phyloP scores from a whole-genome alignment of 2,888 invertebrate genomes.

The Ptychoptera contaminata region DNA sequence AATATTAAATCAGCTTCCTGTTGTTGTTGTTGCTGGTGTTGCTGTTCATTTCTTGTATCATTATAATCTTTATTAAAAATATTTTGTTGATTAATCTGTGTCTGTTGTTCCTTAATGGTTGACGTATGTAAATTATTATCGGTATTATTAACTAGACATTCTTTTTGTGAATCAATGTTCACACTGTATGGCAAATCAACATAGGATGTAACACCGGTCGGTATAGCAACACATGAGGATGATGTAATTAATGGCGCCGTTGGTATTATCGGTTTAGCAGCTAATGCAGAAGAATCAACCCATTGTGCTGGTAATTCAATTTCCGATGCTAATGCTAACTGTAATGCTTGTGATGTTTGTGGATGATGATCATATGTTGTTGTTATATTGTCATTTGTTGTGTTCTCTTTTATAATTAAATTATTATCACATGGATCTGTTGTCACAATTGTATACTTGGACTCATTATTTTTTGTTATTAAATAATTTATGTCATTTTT shows the following conservation, averaged over 20 bases:
- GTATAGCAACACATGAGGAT: conserved; percentile 29
- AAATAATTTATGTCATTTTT: no score
- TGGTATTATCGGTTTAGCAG: conserved; percentile 40
- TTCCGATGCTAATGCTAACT: conserved; percentile 57
- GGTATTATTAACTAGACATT: background rate
- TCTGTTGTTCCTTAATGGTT: background rate
- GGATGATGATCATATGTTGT: conserved; percentile 1
- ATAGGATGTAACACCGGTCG: conserved; percentile 28
- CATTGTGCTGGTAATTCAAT: conserved; percentile 60
- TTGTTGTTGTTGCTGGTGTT: conserved; percentile 7
- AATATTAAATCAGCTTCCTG: conserved; percentile 17
- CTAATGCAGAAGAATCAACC: conserved; percentile 55
- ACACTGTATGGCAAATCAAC: conserved; percentile 22
- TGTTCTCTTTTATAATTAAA: no score
- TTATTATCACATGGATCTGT: no score
- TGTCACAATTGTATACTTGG: no score
- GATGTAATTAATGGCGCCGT: conserved; percentile 40
- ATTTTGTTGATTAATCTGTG: background rate
- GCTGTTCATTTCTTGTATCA: background rate
- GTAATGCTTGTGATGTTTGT: conserved; percentile 43
- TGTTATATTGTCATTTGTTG: no score
- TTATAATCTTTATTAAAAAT: background rate
- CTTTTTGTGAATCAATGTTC: background rate
- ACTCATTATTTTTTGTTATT: no score
- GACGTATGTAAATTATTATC: background rate